Conservation (phyloP, 2,113 vertebrate genomes). For the Romanogobio albipinnatus region DNA sequence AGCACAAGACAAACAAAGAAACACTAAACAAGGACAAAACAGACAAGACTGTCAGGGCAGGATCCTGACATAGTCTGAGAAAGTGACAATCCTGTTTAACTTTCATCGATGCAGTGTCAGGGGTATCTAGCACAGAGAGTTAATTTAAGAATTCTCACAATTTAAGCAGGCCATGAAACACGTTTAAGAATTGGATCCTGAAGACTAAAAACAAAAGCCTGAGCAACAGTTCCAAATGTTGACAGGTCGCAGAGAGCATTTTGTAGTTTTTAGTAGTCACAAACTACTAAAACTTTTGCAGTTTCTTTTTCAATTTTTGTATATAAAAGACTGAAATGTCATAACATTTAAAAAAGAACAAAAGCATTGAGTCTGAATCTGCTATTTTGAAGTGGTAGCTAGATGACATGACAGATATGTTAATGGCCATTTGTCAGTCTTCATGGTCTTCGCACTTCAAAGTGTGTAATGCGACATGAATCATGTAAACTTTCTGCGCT, state of each 20-base stretch:
- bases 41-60: too few species aligned
- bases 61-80: neutral
- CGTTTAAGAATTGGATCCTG: neutral
- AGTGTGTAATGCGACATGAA: conserved; percentile 31
- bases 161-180: conserved; percentile 11
- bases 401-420: neutral
- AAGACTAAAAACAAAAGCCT: conserved; percentile 17
- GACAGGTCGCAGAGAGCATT: conserved; percentile 16
- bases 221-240: conserved; percentile 75
- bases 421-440: conserved; percentile 34
- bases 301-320: neutral
- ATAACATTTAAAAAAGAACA: neutral
- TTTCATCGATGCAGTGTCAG: neutral
- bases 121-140: neutral
- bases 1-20: too few species aligned
- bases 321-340: neutral
- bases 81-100: neutral
- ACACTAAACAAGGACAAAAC: too few species aligned
- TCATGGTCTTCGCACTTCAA: neutral
- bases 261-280: too few species aligned
- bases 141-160: neutral
- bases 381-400: neutral
- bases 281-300: neutral
- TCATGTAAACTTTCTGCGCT: conserved; percentile 12
- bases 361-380: neutral